Evolutionary conservation across 2,113 vertebrate species (phyloP).

Genomic region (Gavialis gangeticus): DNA sequence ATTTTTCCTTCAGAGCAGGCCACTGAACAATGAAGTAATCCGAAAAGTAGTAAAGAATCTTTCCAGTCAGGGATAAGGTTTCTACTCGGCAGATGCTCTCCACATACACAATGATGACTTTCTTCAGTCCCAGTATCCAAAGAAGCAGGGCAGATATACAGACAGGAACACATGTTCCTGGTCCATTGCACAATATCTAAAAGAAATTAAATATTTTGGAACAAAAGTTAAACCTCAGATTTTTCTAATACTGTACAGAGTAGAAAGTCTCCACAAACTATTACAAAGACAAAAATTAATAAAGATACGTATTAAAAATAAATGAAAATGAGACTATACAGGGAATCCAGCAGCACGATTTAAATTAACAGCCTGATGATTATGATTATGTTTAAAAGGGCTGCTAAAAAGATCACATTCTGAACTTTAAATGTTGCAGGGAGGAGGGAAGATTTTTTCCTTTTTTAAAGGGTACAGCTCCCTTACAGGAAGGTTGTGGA

Average conservation of each 20-base stretch:
- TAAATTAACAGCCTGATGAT: background rate
- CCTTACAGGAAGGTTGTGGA: background rate
- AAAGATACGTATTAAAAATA: background rate
- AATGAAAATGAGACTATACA: background rate
- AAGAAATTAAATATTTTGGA: slow-evolving; percentile 56
- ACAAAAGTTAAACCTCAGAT: background rate
- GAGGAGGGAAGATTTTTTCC: background rate
- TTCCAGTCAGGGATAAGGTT: slow-evolving; percentile 91
- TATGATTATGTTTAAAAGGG: background rate
- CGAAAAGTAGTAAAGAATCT: slow-evolving; percentile 88
- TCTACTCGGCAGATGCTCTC: slow-evolving; percentile 96
- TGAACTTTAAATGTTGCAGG: background rate
- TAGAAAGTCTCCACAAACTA: background rate
- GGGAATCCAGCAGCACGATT: background rate
- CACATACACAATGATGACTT: slow-evolving; percentile 89
- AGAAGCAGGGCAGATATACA: slow-evolving; percentile 89
- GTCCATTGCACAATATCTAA: slow-evolving; percentile 96
- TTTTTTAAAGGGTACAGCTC: background rate
- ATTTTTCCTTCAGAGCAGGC: slow-evolving; percentile 88
- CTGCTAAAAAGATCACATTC: background rate
- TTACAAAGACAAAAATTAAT: background rate
- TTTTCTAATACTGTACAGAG: background rate
- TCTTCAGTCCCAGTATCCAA: slow-evolving; percentile 89
- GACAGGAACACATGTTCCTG: slow-evolving; percentile 94
- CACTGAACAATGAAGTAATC: slow-evolving; percentile 97